Conservation (phyloP, 2,888 invertebrate species). For the Torymus aiolomorphi region DNA sequence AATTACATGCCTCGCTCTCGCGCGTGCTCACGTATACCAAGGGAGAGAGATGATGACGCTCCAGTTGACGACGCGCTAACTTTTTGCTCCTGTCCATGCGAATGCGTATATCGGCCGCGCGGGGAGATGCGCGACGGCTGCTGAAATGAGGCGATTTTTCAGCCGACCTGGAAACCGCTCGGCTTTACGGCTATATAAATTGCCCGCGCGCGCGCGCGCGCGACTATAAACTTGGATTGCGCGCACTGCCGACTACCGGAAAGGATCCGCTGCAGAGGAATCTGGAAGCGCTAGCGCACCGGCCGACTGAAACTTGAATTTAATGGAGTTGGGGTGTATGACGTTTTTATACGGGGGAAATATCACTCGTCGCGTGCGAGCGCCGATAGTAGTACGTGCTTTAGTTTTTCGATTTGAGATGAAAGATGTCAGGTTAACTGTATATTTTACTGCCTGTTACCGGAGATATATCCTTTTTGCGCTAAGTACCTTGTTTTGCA, state of each 20-base stretch:
- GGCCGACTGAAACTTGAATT: conserved; percentile 2
- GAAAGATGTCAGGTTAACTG: too few species aligned
- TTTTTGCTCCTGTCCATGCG: too few species aligned
- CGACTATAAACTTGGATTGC: neutral
- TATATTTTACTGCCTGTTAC: too few species aligned
- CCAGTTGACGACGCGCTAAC: too few species aligned
- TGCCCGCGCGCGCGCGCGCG: neutral
- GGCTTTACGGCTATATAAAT: neutral
- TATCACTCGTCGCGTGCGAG: neutral
- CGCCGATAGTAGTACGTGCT: too few species aligned
- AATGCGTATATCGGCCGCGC: too few species aligned
- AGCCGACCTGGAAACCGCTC: conserved; percentile 5
- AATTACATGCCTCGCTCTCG: neutral
- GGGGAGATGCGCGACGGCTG: too few species aligned
- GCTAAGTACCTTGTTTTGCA: too few species aligned
- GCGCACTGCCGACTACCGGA: neutral
- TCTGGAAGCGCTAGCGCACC: neutral
- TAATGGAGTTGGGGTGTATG: conserved; percentile 13
- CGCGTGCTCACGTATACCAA: too few species aligned
- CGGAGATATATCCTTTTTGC: too few species aligned
- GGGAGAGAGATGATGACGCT: too few species aligned
- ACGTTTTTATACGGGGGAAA: conserved; percentile 3
- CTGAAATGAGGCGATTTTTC: conserved; percentile 1
- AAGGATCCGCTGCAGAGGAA: neutral
- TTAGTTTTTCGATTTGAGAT: too few species aligned